phyloP scores from a whole-genome alignment of 2,888 invertebrate genomes.

The Melanotus villosus region DNA sequence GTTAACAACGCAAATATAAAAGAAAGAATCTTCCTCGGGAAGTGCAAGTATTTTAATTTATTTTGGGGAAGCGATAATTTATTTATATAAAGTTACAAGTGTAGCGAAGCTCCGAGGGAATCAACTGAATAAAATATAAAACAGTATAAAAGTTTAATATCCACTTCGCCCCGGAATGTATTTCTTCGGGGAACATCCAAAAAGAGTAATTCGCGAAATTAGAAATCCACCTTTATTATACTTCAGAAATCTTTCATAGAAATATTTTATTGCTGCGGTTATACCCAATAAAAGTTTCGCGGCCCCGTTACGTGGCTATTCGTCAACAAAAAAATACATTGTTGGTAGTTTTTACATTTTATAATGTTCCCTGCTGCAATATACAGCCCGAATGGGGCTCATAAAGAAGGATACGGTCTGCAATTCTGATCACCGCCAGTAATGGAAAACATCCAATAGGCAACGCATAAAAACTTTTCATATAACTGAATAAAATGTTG shows the following conservation, averaged over 20 bases:
- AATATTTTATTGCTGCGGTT: constrained; percentile 63
- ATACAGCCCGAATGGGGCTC: constrained; percentile 65
- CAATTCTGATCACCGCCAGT: constrained; percentile 66
- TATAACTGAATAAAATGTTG: constrained; percentile 62
- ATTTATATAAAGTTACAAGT: constrained; percentile 60
- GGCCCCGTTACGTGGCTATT: constrained; percentile 55
- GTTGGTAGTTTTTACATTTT: constrained; percentile 67
- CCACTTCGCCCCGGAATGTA: constrained; percentile 55
- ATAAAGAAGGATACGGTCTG: constrained; percentile 65
- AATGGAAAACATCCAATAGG: constrained; percentile 66
- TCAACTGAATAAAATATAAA: constrained; percentile 60
- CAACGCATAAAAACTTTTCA: constrained; percentile 66
- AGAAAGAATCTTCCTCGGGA: constrained; percentile 23
- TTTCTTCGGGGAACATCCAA: constrained; percentile 53
- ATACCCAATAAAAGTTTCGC: constrained; percentile 63
- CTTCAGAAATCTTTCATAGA: constrained; percentile 60
- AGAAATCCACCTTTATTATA: constrained; percentile 60
- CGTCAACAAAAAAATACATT: constrained; percentile 63
- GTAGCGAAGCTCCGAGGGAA: constrained; percentile 51
- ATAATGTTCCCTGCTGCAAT: constrained; percentile 65
- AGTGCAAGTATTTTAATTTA: constrained; percentile 51
- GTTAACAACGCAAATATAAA: constrained; percentile 27
- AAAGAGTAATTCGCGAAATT: constrained; percentile 58
- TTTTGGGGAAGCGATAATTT: constrained; percentile 60
- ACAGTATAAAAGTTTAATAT: constrained; percentile 61